A percentile compares a stretch with the other conserved stretches of the same genome.
Evolutionary conservation across 2,888 invertebrate genomes (phyloP).

Genomic region (Protula sp.): DNA sequence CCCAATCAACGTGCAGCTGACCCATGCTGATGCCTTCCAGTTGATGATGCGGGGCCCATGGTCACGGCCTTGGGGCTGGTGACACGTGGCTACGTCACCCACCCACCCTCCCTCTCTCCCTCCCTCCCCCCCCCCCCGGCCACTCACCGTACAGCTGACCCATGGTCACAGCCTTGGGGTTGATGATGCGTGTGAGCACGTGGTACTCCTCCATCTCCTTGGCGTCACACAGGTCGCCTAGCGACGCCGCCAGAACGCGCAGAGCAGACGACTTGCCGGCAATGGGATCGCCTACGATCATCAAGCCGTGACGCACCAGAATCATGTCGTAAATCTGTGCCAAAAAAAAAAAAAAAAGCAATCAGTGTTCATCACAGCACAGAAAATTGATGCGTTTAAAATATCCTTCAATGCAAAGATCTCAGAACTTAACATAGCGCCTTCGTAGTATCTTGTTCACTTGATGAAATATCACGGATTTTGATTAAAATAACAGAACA

Average conservation of each 20-base stretch:
- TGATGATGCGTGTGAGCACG: conserved; percentile 47
- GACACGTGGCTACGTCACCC: too few species aligned
- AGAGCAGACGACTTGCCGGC: conserved; percentile 51
- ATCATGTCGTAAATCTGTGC: conserved; percentile 53
- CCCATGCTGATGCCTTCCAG: too few species aligned
- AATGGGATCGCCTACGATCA: conserved; percentile 52
- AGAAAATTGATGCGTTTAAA: too few species aligned
- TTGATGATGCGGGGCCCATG: too few species aligned
- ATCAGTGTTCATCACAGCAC: too few species aligned
- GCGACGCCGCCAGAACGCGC: conserved; percentile 36
- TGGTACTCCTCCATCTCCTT: conserved; percentile 1
- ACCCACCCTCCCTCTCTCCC: too few species aligned
- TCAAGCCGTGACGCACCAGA: conserved; percentile 51
- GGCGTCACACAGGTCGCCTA: conserved; percentile 34
- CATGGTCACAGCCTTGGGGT: conserved; percentile 53
- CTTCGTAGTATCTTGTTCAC: too few species aligned
- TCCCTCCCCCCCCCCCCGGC: too few species aligned
- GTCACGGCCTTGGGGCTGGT: conserved; percentile 53
- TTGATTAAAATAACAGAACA: too few species aligned
- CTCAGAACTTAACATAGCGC: too few species aligned
- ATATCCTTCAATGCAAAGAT: too few species aligned
- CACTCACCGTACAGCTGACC: conserved; percentile 52
- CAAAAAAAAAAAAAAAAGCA: conserved; percentile 1
- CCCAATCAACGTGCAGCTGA: conserved; percentile 51
- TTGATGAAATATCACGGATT: too few species aligned